phyloP scores from a whole-genome alignment of 2,888 invertebrate species.

The Hedya salicella region DNA sequence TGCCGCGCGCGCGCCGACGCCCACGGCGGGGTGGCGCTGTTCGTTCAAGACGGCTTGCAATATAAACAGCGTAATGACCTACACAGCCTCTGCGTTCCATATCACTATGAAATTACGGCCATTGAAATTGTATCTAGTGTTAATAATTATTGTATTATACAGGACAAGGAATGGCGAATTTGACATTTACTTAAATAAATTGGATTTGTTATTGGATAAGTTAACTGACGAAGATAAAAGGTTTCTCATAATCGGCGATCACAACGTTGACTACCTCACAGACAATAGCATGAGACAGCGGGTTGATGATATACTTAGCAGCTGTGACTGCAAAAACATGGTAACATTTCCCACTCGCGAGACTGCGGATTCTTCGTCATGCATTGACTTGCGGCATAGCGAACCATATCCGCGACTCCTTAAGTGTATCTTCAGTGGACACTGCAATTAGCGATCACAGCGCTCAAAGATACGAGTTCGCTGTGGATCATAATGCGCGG shows the following conservation, averaged over 20 bases:
- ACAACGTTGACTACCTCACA: conserved; percentile 1
- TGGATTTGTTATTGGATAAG: no score
- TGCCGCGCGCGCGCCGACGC: background rate
- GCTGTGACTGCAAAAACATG: background rate
- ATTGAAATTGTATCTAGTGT: background rate
- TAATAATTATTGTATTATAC: conserved; percentile 7
- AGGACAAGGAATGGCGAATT: background rate
- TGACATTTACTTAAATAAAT: conserved; percentile 1
- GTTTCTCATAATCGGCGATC: no score
- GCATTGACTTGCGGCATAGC: conserved; percentile 7
- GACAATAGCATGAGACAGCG: background rate
- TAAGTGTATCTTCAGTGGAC: background rate
- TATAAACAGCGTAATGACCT: background rate
- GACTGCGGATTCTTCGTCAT: background rate
- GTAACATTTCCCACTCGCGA: conserved; percentile 3
- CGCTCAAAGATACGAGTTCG: no score
- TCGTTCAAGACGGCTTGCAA: background rate
- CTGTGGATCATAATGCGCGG: no score
- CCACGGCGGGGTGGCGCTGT: no score
- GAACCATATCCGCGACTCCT: background rate
- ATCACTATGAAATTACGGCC: background rate
- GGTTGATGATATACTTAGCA: background rate
- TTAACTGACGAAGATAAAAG: conserved; percentile 11
- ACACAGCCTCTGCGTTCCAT: background rate
- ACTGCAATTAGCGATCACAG: no score